These are phyloP conservation scores for Picathartes gymnocephalus DNA, from an alignment of 2,113 vertebrate species.

Conservation along the genomic window DNA sequence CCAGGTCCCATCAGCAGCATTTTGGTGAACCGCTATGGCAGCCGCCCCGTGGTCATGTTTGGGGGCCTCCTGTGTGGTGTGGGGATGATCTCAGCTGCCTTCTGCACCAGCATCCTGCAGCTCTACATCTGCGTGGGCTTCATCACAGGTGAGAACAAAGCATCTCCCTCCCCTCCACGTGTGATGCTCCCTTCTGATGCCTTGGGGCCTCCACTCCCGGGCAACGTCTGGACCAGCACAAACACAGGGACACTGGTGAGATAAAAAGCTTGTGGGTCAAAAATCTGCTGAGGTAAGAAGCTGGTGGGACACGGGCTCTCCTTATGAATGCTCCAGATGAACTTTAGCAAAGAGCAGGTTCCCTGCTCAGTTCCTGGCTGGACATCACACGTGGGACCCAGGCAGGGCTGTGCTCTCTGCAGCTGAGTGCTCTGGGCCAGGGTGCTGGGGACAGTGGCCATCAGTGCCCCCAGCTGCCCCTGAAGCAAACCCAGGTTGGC, in stretches of 20 bases:
- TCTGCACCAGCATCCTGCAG: constrained; percentile 78
- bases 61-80: constrained; percentile 77
- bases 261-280: neutral
- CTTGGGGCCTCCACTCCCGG: neutral
- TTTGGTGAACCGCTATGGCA: constrained; percentile 78
- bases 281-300: neutral
- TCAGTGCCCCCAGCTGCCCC: neutral
- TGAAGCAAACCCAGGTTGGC: neutral
- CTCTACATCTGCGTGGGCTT: constrained; percentile 79
- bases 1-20: constrained; percentile 79
- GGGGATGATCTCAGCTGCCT: constrained; percentile 76
- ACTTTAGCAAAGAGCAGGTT: neutral
- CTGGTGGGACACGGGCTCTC: neutral
- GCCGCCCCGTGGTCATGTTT: constrained; percentile 77
- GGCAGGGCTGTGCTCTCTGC: neutral
- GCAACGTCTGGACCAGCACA: neutral
- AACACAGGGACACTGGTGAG: fast-evolving
- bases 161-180: fast-evolving
- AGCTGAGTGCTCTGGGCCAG: neutral
- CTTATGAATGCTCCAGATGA: neutral
- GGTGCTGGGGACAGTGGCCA: neutral
- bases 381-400: fast-evolving
- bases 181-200: neutral
- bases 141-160: constrained; percentile 74
- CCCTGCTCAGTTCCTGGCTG: neutral